Evolutionary conservation across 1,140 invertebrate genomes (phyloP).

Genomic region (Drosophila sturtevanti): DNA sequence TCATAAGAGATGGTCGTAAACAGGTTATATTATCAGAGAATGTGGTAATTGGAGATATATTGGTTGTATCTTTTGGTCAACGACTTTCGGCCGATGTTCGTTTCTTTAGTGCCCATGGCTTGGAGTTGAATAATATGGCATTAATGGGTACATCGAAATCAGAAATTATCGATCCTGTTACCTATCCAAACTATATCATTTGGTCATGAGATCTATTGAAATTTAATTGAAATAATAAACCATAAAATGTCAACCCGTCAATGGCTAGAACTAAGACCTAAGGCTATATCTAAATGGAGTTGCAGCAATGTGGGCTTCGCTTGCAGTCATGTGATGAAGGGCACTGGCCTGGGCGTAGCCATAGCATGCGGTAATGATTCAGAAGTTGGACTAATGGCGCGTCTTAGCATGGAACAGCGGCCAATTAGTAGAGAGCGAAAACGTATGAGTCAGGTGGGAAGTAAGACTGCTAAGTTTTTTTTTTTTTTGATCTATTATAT

Average conservation of each 20-base stretch:
- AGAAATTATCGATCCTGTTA: constrained; percentile 17
- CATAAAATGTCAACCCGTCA: not conserved
- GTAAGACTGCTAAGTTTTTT: no score
- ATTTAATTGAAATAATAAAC: not conserved
- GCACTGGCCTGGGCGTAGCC: constrained; percentile 43
- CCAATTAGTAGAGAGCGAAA: not conserved
- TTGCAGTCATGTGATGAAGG: constrained; percentile 48
- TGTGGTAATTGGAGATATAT: constrained; percentile 49
- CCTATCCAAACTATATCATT: not conserved
- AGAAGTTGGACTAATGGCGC: constrained; percentile 39
- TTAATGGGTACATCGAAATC: constrained; percentile 39
- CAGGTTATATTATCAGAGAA: constrained; percentile 29
- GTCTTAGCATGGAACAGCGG: constrained; percentile 24
- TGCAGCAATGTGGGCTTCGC: constrained; percentile 56
- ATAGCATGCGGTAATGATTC: constrained; percentile 53
- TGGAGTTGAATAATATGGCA: constrained; percentile 55
- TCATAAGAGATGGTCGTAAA: constrained; percentile 40
- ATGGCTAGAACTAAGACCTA: not conserved
- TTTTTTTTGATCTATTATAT: no score
- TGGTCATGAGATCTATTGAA: not conserved
- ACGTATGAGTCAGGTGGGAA: constrained; percentile 35
- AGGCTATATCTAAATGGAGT: constrained; percentile 23
- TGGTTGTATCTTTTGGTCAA: constrained; percentile 41
- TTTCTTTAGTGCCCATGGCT: constrained; percentile 21
- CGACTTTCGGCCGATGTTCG: constrained; percentile 55